Evolutionary conservation across 2,113 vertebrate genomes (phyloP).

Genomic region (Psettodes erumei): DNA sequence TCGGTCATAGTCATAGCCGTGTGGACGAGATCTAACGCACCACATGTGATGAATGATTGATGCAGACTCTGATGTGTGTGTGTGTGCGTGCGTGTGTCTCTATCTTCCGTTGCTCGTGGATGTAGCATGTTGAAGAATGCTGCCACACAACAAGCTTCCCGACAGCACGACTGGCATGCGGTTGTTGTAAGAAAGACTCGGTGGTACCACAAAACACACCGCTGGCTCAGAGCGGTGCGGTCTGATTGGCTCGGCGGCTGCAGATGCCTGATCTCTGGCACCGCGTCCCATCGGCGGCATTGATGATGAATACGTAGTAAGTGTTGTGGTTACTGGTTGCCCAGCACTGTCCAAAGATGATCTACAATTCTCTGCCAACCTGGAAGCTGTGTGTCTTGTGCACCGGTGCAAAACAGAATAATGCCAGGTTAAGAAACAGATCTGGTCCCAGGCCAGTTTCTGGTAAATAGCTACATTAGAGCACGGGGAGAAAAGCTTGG

Average conservation of each 20-base stretch:
- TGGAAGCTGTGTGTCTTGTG: neutral
- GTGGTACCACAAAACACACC: neutral
- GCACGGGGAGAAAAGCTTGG: neutral
- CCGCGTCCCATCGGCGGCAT: conserved; percentile 28
- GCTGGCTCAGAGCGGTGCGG: neutral
- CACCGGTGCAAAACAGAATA: neutral
- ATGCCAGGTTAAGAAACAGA: neutral
- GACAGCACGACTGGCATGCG: neutral
- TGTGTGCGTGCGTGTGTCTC: no score
- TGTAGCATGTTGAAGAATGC: neutral
- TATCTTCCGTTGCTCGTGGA: conserved; percentile 1
- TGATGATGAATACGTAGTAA: conserved; percentile 31
- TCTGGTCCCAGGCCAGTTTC: neutral
- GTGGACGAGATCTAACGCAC: conserved; percentile 16
- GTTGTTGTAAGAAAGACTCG: neutral
- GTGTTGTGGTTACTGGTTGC: conserved; percentile 77
- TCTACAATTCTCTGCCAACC: conserved; percentile 33
- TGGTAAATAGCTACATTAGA: no score
- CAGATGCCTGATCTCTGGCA: conserved; percentile 21
- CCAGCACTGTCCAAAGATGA: conserved; percentile 46
- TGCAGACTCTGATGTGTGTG: neutral
- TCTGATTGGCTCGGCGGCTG: conserved; percentile 28
- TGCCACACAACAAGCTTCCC: no score
- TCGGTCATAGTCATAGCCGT: conserved; percentile 9
- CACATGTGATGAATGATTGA: conserved; percentile 53